Base-by-base conservation (phyloP, 53 echinoderm and acorn worm species). In the Temnopleurus reevesii region DNA sequence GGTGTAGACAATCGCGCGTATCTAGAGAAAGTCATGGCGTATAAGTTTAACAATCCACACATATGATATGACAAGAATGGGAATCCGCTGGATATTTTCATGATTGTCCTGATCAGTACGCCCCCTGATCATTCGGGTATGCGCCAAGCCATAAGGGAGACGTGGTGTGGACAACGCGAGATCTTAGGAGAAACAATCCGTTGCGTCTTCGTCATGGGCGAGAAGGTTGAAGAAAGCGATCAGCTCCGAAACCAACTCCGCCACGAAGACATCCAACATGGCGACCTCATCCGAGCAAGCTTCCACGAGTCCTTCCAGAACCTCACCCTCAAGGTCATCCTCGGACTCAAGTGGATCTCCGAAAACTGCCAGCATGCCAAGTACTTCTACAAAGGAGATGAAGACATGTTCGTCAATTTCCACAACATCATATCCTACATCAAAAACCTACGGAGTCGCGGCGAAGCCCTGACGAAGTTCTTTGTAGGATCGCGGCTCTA, bases 351-450 rank as follows among this genome's bases (percentile, higher is more conserved):
- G 55, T 93, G 95, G 95, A 83, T 88, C 17, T 65, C 89, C 19
- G 89, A 91, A 34, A 84, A 91, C 53, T 95, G 95, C 77, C 90
- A 80, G 0, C 80, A 93, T 43, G 84, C 92, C 3, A 86, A 81
- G 58, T 95, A 92, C 86, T 56, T 93, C 19, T 93, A 90, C 79
- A 95, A 95, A 57, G 93, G 93, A 0, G 93, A 93, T 38, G 93
- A 95, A 18, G 95, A 95, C 76, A 86, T 93, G 64, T 92, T 93
- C 45, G 93, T 93, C 1, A 91, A 91, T 35, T 64, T 92, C 17
- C 27, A 90, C 45, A 89, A 92, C 27, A 81, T 94, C 27, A 47
- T 94, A 17, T 15, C 55, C 24, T 89, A 90, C 57, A 45, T 94
- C 4, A 34, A 58, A 6, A 35, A 47, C 15, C 55, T 89, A 4